Evolutionary conservation across 30 jellyfish, hydroid and myxozoan genomes (phyloP).

Genomic region (Hydractinia echinata): DNA sequence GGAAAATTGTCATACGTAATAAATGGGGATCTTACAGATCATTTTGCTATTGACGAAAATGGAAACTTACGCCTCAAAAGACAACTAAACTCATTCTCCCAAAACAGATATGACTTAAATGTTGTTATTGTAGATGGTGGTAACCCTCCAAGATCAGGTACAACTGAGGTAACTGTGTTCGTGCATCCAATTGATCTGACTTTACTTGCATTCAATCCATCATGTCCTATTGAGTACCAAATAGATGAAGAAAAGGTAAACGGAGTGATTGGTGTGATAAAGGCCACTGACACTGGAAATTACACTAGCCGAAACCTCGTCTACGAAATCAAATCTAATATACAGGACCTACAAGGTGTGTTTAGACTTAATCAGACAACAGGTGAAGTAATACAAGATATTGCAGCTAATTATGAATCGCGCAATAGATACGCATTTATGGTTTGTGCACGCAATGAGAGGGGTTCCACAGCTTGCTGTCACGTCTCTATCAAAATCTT

Average conservation of each 20-base stretch:
- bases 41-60: conserved; percentile 21
- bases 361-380: conserved; percentile 35
- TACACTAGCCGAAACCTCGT: conserved; percentile 22
- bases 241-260: background rate
- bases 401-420: conserved; percentile 48
- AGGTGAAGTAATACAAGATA: conserved; percentile 27
- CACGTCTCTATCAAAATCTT: conserved; percentile 52
- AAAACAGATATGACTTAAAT: conserved; percentile 37
- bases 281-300: conserved; percentile 46
- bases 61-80: conserved; percentile 54
- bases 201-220: conserved; percentile 1
- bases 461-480: conserved; percentile 48
- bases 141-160: background rate
- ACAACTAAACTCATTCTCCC: conserved; percentile 20
- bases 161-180: conserved; percentile 14
- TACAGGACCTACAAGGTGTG: conserved; percentile 6
- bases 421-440: conserved; percentile 55
- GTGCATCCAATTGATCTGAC: conserved; percentile 34
- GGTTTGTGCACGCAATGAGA: conserved; percentile 64
- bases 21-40: conserved; percentile 8
- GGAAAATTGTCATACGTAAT: conserved; percentile 34
- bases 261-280: conserved; percentile 47
- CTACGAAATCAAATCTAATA: conserved; percentile 31
- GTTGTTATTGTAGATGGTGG: conserved; percentile 30
- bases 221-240: conserved; percentile 6